Base-by-base conservation (phyloP, 2,797 vertebrate genomes). In the Allobates femoralis region DNA sequence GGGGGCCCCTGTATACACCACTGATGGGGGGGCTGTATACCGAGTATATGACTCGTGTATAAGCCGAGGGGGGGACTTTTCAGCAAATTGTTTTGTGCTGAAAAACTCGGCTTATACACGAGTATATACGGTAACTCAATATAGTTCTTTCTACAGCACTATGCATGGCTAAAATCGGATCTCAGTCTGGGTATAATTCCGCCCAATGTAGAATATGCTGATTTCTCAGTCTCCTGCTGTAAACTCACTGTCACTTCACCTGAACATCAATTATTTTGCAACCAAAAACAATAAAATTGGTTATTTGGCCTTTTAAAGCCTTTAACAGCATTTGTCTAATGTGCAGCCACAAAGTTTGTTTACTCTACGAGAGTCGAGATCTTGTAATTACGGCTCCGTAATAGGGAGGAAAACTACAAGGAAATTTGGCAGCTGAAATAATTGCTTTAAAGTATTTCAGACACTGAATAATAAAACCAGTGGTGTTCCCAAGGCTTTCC, bases 241-340 rank as follows among this genome's bases (percentile, higher is more conserved):
- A 93, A 94, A 91, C 92, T 93, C 67, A 86, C 91, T 94, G 93
- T 95, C 94, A 93, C 94, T 94, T 94, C 91, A 91, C 91, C 92
- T 84, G 90, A 94, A 94, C 94, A 94, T 94, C 92, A 89, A 94
- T 95, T 94, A 92, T 94, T 92, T 92, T 92, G 92, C 91, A 93
- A 93, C 90, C 89, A 89, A 85, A 89, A 92, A 93, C 93, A 94
- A 95, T 94, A 95, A 95, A 95, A 94, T 87, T 55, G 86, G 51
- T 51, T 80, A 75, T 84, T 81, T 82, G 93, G 91, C 91, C 91
- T 93, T 94, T 91, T 90, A 91, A 89, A 89, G 90, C 88, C 93
- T 92, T 95, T 94, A 94, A 94, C 94, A 92, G 91, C 85, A 84
- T 84, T 88, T 84, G 81, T 76, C 88, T 90, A 88, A 91, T 88